Percentiles rank a stretch among this genome's conserved stretches.
Evolutionary conservation across 2,888 invertebrate species (phyloP).

Genomic region (Halictus ligatus): DNA sequence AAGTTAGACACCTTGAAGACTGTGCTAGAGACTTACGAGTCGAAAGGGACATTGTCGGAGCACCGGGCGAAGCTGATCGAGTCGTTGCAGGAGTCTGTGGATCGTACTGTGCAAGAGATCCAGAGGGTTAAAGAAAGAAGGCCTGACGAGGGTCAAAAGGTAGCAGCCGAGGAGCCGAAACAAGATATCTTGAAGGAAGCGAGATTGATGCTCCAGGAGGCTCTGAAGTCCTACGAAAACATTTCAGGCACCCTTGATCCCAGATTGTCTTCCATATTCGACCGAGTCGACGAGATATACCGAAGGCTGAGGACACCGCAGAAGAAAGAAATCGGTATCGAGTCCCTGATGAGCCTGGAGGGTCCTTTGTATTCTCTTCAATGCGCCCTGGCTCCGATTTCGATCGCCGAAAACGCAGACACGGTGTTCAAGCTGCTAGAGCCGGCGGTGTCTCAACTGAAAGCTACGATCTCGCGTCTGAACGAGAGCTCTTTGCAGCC

Average conservation of each 20-base stretch:
- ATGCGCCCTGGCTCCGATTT: constrained; percentile 43
- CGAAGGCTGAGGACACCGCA: constrained; percentile 45
- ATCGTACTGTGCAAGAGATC: constrained; percentile 68
- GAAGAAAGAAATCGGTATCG: constrained; percentile 43
- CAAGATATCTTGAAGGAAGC: constrained; percentile 57
- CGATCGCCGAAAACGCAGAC: constrained; percentile 34
- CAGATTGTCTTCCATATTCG: constrained; percentile 51
- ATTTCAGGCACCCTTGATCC: constrained; percentile 54
- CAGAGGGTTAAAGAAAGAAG: constrained; percentile 44
- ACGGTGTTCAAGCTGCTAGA: constrained; percentile 50
- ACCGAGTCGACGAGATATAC: constrained; percentile 57
- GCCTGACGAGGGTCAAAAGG: background rate
- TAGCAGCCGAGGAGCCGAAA: constrained; percentile 17
- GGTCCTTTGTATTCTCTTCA: constrained; percentile 59
- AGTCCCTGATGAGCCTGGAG: constrained; percentile 56
- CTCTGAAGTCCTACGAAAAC: constrained; percentile 52
- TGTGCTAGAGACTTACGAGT: constrained; percentile 78
- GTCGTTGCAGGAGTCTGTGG: constrained; percentile 72
- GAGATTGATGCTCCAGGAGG: constrained; percentile 52
- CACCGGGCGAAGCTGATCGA: constrained; percentile 74
- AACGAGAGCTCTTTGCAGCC: constrained; percentile 39
- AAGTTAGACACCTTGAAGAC: constrained; percentile 76
- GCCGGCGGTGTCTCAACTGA: constrained; percentile 51
- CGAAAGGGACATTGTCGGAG: constrained; percentile 69
- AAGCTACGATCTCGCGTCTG: constrained; percentile 27